Conservation (phyloP, 2,888 invertebrate genomes). For the Aromia moschata region DNA sequence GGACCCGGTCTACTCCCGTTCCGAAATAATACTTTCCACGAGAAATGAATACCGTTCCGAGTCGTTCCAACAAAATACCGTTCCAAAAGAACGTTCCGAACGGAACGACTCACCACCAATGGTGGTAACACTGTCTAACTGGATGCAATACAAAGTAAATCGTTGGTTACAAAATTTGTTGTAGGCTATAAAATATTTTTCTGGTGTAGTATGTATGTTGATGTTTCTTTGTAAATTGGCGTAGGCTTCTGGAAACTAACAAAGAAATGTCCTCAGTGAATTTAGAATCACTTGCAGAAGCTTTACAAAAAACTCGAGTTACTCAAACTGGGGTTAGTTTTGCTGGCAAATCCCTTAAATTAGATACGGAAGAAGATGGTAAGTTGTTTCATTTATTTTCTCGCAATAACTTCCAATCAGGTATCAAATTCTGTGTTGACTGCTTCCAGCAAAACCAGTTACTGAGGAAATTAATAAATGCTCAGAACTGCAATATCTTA, state of each 20-base stretch:
- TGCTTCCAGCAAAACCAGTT: conserved; percentile 72
- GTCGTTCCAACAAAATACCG: too few relatives aligned
- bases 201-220: neutral
- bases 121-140: too few relatives aligned
- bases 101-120: too few relatives aligned
- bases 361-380: conserved; percentile 85
- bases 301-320: conserved; percentile 63
- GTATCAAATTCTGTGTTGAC: conserved; percentile 9
- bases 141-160: too few relatives aligned
- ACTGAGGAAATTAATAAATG: conserved; percentile 80
- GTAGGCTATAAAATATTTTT: neutral
- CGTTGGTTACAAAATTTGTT: too few relatives aligned
- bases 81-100: too few relatives aligned
- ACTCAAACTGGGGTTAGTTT: conserved; percentile 77
- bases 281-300: conserved; percentile 67
- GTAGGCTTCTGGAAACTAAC: neutral
- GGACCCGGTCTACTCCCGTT: too few relatives aligned
- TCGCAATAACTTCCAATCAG: too few relatives aligned
- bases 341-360: conserved; percentile 80
- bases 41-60: too few relatives aligned
- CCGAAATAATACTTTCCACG: too few relatives aligned
- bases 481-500: conserved; percentile 75
- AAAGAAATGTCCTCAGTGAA: conserved; percentile 51
- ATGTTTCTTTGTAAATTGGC: neutral
- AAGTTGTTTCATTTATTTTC: too few relatives aligned